Percentiles rank a stretch among this genome's conserved stretches.
Evolutionary conservation across 2,797 vertebrate genomes (phyloP).

Genomic region (Pyrrhura leucotis): DNA sequence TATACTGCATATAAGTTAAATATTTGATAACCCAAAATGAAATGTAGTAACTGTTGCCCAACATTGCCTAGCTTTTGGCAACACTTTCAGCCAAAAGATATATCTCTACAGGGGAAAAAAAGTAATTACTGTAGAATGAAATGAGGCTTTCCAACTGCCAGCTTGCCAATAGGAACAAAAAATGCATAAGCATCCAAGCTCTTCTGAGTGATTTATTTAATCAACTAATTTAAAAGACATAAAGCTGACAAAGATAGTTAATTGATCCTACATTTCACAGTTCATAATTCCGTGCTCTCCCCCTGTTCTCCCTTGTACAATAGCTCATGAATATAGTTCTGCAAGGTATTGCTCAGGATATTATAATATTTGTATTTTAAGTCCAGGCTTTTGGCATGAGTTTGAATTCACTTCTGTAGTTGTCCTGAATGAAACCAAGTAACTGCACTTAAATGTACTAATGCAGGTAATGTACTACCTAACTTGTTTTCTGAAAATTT

Average conservation of each 20-base stretch:
- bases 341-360: background rate
- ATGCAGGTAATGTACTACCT: background rate
- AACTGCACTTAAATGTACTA: background rate
- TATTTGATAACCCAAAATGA: background rate
- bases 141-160: background rate
- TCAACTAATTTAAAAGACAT: constrained; percentile 12
- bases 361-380: background rate
- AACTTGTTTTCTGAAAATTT: background rate
- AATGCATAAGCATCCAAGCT: background rate
- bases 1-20: background rate
- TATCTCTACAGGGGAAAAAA: background rate
- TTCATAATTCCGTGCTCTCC: background rate
- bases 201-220: constrained; percentile 24
- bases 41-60: background rate
- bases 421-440: background rate
- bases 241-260: background rate
- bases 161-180: background rate
- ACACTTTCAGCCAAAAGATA: background rate
- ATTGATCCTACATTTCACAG: background rate
- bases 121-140: background rate
- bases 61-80: background rate
- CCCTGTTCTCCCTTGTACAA: background rate
- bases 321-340: background rate
- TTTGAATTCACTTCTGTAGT: background rate
- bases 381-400: background rate